A percentile compares a stretch with the other conserved stretches of the same genome.
phyloP scores from a whole-genome alignment of 2,797 vertebrate genomes.

The Halcyon leucocephala region DNA sequence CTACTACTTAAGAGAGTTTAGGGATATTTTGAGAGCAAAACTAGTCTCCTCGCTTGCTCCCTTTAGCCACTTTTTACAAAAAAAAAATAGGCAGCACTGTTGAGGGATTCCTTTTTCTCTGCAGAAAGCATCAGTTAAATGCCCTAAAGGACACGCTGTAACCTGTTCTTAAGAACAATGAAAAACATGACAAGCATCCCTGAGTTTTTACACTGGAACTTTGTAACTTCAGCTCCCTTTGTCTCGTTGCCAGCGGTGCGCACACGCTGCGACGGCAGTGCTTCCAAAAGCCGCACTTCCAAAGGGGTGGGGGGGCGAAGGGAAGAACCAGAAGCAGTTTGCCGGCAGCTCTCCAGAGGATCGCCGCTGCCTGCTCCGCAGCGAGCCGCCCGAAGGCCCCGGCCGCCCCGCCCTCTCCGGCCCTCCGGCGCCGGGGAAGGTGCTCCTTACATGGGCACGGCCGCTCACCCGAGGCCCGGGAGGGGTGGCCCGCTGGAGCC shows the following conservation, averaged over 20 bases:
- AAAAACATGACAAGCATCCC: background rate
- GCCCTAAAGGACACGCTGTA: background rate
- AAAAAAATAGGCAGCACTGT: background rate
- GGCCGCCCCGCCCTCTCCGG: background rate
- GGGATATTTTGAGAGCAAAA: background rate
- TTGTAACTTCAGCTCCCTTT: background rate
- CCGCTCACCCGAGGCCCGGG: slow-evolving; percentile 81
- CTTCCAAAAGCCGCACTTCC: background rate
- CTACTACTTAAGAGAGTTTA: background rate
- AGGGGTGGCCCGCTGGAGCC: slow-evolving; percentile 78
- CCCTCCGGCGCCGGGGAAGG: slow-evolving; percentile 61
- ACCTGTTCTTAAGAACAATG: background rate
- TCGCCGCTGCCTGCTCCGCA: background rate
- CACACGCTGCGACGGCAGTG: background rate
- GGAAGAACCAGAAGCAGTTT: too few relatives aligned
- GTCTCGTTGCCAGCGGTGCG: fast-evolving
- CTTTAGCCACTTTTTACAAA: background rate
- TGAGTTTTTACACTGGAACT: background rate
- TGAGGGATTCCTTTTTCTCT: background rate
- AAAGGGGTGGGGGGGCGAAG: too few relatives aligned
- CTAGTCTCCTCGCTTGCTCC: background rate
- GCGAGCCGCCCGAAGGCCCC: background rate
- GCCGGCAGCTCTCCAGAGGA: background rate
- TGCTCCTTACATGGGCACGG: slow-evolving; percentile 92
- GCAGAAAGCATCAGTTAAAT: background rate